A percentile compares a stretch with the other conserved stretches of the same genome.
These are phyloP conservation scores for Callinectes sapidus DNA, from an alignment of 2,888 invertebrate species.

Conservation along the genomic window DNA sequence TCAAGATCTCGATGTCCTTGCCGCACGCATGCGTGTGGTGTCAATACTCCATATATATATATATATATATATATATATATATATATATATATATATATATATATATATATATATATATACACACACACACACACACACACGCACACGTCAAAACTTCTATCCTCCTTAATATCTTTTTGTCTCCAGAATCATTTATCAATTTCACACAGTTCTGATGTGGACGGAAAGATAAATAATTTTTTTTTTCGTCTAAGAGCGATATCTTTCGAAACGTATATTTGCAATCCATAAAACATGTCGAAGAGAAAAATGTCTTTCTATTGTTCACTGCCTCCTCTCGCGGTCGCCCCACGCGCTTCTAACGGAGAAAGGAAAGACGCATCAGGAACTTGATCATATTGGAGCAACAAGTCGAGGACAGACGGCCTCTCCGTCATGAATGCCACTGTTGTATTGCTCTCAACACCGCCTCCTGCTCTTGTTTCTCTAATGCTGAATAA, in stretches of 20 bases:
- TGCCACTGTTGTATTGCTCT: background rate
- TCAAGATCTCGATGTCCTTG: too few relatives aligned
- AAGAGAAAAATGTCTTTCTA: background rate
- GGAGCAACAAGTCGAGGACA: slow-evolving; percentile 16
- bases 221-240: background rate
- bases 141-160: too few relatives aligned
- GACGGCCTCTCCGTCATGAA: background rate
- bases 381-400: slow-evolving; percentile 16
- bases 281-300: slow-evolving; percentile 18
- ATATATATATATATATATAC: too few relatives aligned
- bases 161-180: background rate
- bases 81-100: too few relatives aligned
- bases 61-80: too few relatives aligned
- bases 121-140: too few relatives aligned
- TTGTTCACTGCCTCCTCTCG: background rate
- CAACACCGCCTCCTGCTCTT: background rate
- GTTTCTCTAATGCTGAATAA: slow-evolving; percentile 31
- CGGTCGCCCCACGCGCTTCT: background rate
- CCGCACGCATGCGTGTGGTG: too few relatives aligned
- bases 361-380: background rate
- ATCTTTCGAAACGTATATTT: background rate
- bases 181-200: background rate
- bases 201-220: background rate
- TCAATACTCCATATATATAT: too few relatives aligned
- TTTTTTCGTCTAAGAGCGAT: too few relatives aligned